Conservation (phyloP, 2,113 vertebrate species). For the Corythornis cristatus region DNA sequence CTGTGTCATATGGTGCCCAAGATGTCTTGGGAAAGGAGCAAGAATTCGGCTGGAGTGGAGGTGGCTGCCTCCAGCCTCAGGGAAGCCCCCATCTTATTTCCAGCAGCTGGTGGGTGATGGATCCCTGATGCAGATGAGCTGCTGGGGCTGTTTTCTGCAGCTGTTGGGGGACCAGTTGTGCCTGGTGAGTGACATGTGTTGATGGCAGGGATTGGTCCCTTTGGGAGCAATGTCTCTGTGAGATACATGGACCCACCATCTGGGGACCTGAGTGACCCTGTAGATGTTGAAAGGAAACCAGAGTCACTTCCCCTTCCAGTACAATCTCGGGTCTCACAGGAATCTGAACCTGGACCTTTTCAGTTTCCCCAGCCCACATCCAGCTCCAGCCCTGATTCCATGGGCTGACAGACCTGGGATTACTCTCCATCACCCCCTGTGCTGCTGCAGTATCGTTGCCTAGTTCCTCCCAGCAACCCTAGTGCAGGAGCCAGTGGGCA, state of each 20-base stretch:
- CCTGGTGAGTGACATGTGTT: background rate
- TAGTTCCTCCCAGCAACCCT: background rate
- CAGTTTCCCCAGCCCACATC: background rate
- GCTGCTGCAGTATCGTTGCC: accelerated
- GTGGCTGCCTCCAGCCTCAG: background rate
- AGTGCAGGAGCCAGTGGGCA: background rate
- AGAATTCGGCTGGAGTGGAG: background rate
- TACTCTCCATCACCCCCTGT: accelerated
- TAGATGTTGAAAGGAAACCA: background rate
- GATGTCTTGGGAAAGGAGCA: background rate
- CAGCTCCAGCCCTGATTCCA: accelerated
- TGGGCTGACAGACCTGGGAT: accelerated
- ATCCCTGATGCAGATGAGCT: background rate
- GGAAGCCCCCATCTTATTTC: background rate
- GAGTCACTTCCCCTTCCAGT: accelerated
- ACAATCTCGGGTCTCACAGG: background rate
- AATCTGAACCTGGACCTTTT: background rate
- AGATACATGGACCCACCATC: background rate
- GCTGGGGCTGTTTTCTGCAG: background rate
- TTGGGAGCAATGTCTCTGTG: background rate
- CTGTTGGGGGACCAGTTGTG: accelerated
- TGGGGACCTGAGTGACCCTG: accelerated
- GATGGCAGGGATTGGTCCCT: background rate
- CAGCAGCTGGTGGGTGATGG: background rate
- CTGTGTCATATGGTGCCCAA: accelerated